Conservation (phyloP, 1,140 invertebrate species). For the Drosophila ercepeae region DNA sequence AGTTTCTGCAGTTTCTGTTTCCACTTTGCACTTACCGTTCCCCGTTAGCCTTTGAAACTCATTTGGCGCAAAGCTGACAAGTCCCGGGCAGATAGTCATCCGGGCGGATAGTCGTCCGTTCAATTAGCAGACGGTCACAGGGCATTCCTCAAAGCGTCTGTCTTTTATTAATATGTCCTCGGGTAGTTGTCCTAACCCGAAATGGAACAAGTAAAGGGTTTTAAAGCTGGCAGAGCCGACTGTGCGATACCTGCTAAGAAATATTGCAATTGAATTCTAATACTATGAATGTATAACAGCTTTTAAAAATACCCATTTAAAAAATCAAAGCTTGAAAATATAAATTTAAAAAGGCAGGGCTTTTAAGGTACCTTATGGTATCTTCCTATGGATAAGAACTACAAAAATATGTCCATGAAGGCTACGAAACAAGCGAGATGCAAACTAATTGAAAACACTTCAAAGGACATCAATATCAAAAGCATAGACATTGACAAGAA, state of each 20-base stretch:
- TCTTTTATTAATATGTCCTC: conserved; percentile 57
- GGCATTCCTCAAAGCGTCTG: conserved; percentile 26
- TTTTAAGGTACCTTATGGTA: not conserved
- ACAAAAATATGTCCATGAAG: conserved; percentile 1
- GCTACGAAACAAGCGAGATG: conserved; percentile 46
- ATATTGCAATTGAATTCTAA: too few relatives aligned
- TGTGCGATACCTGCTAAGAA: not conserved
- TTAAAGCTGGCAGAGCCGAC: not conserved
- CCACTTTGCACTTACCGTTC: conserved; percentile 14
- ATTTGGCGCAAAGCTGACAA: conserved; percentile 53
- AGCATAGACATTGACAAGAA: conserved; percentile 22
- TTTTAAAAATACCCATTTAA: too few relatives aligned
- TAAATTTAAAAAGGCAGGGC: too few relatives aligned
- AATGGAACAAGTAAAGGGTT: conserved; percentile 9
- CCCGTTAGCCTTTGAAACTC: conserved; percentile 42
- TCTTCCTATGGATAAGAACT: not conserved
- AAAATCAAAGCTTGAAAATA: too few relatives aligned
- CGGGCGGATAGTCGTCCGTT: conserved; percentile 30
- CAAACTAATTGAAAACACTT: conserved; percentile 73
- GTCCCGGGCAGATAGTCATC: conserved; percentile 25
- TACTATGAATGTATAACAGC: too few relatives aligned
- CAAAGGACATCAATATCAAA: conserved; percentile 60
- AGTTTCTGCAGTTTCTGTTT: conserved; percentile 35
- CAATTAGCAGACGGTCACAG: conserved; percentile 63
- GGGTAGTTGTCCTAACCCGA: not conserved